Conservation (phyloP, 2,888 invertebrate genomes). For the Neocrepidodera transversa region DNA sequence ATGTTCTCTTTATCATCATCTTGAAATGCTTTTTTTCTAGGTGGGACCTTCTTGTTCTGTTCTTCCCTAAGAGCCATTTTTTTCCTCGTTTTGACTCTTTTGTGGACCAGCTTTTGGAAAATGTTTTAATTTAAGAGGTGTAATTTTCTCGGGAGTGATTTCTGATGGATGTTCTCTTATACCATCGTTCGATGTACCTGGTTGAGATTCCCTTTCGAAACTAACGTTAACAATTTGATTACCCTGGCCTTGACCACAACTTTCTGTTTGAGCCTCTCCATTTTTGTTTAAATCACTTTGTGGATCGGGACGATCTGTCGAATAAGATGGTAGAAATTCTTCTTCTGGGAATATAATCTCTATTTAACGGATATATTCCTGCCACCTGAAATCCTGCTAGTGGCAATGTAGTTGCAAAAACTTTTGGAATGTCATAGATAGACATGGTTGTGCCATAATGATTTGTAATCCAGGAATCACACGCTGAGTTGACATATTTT, state of each 20-base stretch:
- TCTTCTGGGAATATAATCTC: slow-evolving; percentile 1
- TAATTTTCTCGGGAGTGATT: background rate
- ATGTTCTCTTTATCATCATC: background rate
- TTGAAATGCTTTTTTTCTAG: background rate
- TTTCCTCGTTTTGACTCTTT: slow-evolving; percentile 1
- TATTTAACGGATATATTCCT: background rate
- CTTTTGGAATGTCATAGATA: too few relatives aligned
- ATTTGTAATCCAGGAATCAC: background rate
- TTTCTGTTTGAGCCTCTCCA: background rate
- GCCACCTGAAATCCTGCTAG: too few relatives aligned
- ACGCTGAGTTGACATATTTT: background rate
- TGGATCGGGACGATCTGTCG: background rate
- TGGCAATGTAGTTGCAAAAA: background rate
- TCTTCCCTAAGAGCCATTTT: background rate
- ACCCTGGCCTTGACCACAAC: background rate
- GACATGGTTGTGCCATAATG: too few relatives aligned
- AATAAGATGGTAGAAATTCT: background rate
- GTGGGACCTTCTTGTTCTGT: background rate
- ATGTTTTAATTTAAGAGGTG: slow-evolving; percentile 1
- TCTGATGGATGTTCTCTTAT: slow-evolving; percentile 1
- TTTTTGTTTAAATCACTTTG: slow-evolving; percentile 6
- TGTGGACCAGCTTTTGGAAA: background rate
- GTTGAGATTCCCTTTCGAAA: background rate
- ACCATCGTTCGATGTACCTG: slow-evolving; percentile 1
- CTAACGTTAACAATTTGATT: slow-evolving; percentile 1